These are phyloP conservation scores for Lepisosteus osseus DNA, from an alignment of 2,113 vertebrate species.

Conservation along the genomic window DNA sequence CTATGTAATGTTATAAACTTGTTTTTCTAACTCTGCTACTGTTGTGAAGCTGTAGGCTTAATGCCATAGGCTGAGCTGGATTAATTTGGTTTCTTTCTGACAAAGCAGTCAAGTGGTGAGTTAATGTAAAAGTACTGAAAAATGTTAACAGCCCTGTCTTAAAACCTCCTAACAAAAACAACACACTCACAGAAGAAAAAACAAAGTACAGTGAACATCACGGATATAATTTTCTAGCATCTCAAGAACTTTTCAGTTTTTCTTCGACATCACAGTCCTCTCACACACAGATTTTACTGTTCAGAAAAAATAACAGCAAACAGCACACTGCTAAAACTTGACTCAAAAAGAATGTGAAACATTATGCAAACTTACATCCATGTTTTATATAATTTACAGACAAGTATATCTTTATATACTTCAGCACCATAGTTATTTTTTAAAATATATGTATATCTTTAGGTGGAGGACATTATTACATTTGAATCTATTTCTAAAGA, in stretches of 20 bases:
- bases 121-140: constrained; percentile 2
- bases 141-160: constrained; percentile 47
- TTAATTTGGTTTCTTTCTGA: neutral
- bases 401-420: constrained; percentile 48
- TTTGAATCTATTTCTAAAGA: constrained; percentile 35
- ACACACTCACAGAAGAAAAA: constrained; percentile 3
- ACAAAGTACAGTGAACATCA: neutral
- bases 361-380: constrained; percentile 61
- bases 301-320: constrained; percentile 44
- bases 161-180: neutral
- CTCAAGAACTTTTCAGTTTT: neutral
- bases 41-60: neutral
- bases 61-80: neutral
- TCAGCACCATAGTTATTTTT: constrained; percentile 70
- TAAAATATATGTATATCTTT: constrained; percentile 57
- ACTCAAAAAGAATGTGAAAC: constrained; percentile 58
- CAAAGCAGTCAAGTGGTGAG: neutral
- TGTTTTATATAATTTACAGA: constrained; percentile 68
- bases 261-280: constrained; percentile 16
- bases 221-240: constrained; percentile 13
- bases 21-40: no score
- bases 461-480: constrained; percentile 42
- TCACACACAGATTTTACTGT: constrained; percentile 35
- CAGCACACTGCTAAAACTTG: constrained; percentile 51
- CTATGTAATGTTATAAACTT: neutral